Base-by-base conservation (phyloP, 2,888 invertebrate species). In the Sarcophaga carnaria region DNA sequence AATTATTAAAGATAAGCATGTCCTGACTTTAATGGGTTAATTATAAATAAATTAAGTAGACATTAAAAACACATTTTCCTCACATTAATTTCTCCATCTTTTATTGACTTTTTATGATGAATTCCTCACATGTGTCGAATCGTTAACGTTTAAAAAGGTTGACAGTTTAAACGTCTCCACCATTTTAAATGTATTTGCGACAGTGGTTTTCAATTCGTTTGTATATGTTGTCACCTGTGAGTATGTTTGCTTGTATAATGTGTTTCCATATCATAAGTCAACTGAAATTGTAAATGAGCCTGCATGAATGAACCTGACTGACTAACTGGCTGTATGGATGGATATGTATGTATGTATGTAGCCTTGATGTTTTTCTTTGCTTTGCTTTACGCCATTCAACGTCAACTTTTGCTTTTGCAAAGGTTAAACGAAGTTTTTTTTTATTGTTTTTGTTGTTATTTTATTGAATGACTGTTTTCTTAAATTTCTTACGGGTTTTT, bases 181-280 rank as follows among this genome's bases (percentile, higher is more conserved):
- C 70, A 45, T 72, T 45, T 80, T 74, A 76, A 59, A 63, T 45
- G 59, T 59, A 10, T 83, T 80, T 75, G 70, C 5, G 82, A 47
- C 47, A 79, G 60, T 60, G 72, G 10, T 66, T 80, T 54, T 74
- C 54, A 76, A 81, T 81, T 85, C 66, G 66, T 79, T 81, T 79
- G 59, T 60, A 67, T 74, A 14, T 22, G 22, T 45, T 72, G 37
- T 74, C 49, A 37, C 10, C 10, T 69, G 60, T n/a, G 66, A 75
- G 80, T 64, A 49, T n/a, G 1, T 37, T 3, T 67, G 37, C n/a
- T 14, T 54, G 54, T 54, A 54, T 17, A 54, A 54, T 54, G 54
- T 54, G 12, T 54, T 54, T 17, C 54, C 54, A 54, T 54, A 54
- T 17, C 17, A 54, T 54, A 54, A 54, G 54, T 54, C 54, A 54